A percentile compares a stretch with the other conserved stretches of the same genome.
These are phyloP conservation scores for Blastobasis adustella DNA, from an alignment of 2,888 invertebrate species.

Conservation along the genomic window DNA sequence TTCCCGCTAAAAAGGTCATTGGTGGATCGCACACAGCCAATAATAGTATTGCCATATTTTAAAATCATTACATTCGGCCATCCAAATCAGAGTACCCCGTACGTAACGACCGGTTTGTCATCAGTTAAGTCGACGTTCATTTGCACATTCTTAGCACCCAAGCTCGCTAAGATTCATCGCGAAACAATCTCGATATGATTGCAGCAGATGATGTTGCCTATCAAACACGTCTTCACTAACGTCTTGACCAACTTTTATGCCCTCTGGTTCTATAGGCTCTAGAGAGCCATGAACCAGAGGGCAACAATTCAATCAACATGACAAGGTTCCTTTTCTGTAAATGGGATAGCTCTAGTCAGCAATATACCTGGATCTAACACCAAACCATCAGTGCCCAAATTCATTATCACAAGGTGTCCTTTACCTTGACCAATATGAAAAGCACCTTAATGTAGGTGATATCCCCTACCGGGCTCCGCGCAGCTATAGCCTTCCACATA, in stretches of 20 bases:
- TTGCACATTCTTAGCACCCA: slow-evolving; percentile 2
- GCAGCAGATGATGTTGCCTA: slow-evolving; percentile 1
- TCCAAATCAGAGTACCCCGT: no score
- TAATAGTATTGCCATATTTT: no score
- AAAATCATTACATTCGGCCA: no score
- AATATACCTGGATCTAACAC: slow-evolving; percentile 4
- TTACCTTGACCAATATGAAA: background rate
- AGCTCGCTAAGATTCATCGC: background rate
- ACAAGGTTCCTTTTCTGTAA: slow-evolving; percentile 1
- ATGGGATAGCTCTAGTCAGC: slow-evolving; percentile 6
- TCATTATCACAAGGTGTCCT: background rate
- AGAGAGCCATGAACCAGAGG: background rate
- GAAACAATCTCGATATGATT: background rate
- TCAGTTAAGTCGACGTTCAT: slow-evolving; percentile 7
- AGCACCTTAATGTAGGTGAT: background rate
- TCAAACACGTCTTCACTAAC: background rate
- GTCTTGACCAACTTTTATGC: slow-evolving; percentile 7
- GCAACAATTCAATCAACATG: slow-evolving; percentile 6
- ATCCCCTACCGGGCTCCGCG: background rate
- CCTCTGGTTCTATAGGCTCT: slow-evolving; percentile 4
- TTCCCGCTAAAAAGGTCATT: no score
- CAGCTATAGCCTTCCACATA: background rate
- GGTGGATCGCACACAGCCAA: no score
- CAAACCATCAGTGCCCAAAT: background rate
- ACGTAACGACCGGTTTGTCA: slow-evolving; percentile 5